A percentile compares a stretch with the other conserved stretches of the same genome.
phyloP scores from a whole-genome alignment of 2,797 vertebrate species.

The Cyclopterus lumpus region DNA sequence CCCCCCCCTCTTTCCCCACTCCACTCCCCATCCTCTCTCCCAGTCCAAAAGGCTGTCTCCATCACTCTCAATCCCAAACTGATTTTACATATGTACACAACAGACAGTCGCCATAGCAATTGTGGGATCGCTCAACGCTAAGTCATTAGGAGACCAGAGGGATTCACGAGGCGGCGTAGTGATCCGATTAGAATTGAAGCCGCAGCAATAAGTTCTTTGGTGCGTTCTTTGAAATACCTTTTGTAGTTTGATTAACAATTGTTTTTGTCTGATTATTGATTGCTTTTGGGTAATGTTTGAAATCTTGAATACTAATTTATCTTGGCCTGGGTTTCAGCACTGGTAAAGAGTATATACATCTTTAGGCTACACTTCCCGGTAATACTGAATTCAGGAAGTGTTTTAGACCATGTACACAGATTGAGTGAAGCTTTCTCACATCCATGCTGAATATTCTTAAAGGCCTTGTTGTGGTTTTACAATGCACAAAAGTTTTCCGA shows the following conservation, averaged over 20 bases:
- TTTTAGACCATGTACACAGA: not conserved
- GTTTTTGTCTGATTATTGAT: slow-evolving; percentile 7
- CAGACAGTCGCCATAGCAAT: slow-evolving; percentile 39
- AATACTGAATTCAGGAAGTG: not conserved
- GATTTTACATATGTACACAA: slow-evolving; percentile 43
- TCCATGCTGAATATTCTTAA: not conserved
- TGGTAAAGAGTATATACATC: too few species aligned
- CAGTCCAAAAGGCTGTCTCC: slow-evolving; percentile 66
- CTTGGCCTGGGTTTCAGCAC: not conserved
- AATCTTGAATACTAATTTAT: slow-evolving; percentile 4
- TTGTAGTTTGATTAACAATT: not conserved
- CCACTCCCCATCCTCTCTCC: slow-evolving; percentile 39
- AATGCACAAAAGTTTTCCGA: not conserved
- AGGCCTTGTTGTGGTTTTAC: not conserved
- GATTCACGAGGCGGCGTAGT: not conserved
- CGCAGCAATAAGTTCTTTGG: not conserved
- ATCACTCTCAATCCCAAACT: slow-evolving; percentile 63
- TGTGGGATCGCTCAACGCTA: slow-evolving; percentile 17
- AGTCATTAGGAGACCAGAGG: slow-evolving; percentile 41
- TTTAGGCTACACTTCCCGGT: not conserved
- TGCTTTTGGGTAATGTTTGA: not conserved
- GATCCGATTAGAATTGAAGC: slow-evolving; percentile 19
- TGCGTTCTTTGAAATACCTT: slow-evolving; percentile 7
- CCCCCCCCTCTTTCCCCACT: slow-evolving; percentile 31
- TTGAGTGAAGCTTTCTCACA: not conserved